A percentile compares a stretch with the other conserved stretches of the same genome.
Evolutionary conservation across 2,113 vertebrate genomes (phyloP).

Genomic region (Hystrix cristata): DNA sequence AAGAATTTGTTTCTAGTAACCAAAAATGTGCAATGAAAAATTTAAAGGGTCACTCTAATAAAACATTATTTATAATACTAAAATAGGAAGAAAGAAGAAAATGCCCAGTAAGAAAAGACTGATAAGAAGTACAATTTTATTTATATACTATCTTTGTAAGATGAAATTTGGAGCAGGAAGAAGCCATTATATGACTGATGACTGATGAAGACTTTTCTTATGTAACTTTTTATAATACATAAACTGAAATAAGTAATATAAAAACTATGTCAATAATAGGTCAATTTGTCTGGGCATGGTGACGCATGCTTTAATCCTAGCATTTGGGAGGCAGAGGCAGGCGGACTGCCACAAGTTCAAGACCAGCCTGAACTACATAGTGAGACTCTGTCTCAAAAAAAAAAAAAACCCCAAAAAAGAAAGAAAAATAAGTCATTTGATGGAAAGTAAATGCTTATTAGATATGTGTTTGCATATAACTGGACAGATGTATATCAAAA

Average conservation of each 20-base stretch:
- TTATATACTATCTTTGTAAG: conserved; percentile 52
- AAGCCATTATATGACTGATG: conserved; percentile 24
- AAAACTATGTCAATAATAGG: not conserved
- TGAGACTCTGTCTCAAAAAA: no score
- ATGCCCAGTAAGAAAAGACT: not conserved
- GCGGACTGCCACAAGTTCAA: no score
- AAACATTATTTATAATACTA: not conserved
- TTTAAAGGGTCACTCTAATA: not conserved
- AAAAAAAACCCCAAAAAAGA: not conserved
- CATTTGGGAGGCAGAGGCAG: no score
- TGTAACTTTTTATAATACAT: not conserved
- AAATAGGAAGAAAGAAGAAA: conserved; percentile 30
- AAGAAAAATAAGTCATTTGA: not conserved
- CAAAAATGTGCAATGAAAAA: not conserved
- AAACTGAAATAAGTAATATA: not conserved
- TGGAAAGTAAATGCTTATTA: not conserved
- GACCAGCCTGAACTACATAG: no score
- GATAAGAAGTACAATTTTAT: not conserved
- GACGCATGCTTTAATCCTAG: no score
- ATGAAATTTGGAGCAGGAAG: conserved; percentile 6
- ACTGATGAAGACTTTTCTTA: conserved; percentile 2
- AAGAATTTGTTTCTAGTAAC: conserved; percentile 42
- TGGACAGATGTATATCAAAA: not conserved
- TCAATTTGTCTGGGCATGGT: not conserved
- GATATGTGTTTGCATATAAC: not conserved